phyloP scores from a whole-genome alignment of 2,888 invertebrate genomes.

The Liopterus haemorrhoidalis region DNA sequence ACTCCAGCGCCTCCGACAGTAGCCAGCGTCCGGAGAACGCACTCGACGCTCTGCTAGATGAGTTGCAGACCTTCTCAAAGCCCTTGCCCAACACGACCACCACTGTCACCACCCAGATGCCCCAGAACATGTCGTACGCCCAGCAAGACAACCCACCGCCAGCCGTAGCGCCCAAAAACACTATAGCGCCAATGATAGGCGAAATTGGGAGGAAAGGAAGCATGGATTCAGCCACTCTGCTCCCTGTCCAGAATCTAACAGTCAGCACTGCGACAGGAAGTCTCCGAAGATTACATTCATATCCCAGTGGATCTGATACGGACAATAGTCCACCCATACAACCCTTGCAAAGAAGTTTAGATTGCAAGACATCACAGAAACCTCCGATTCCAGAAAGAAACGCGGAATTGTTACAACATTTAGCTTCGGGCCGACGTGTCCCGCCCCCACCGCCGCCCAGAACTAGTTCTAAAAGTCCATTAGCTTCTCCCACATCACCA shows the following conservation, averaged over 20 bases:
- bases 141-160: conserved; percentile 41
- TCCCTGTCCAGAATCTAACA: conserved; percentile 43
- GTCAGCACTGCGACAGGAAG: conserved; percentile 50
- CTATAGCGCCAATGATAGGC: conserved; percentile 47
- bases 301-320: conserved; percentile 79
- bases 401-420: conserved; percentile 67
- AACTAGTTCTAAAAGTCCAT: conserved; percentile 80
- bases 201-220: conserved; percentile 53
- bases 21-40: conserved; percentile 82
- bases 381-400: conserved; percentile 80
- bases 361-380: conserved; percentile 54
- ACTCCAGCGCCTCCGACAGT: conserved; percentile 49
- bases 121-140: conserved; percentile 41
- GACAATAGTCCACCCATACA: conserved; percentile 72
- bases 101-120: conserved; percentile 36
- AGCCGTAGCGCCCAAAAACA: conserved; percentile 32
- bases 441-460: conserved; percentile 92
- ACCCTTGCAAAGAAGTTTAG: conserved; percentile 46
- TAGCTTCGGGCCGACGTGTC: conserved; percentile 61
- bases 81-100: conserved; percentile 45
- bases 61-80: conserved; percentile 82
- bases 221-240: conserved; percentile 49
- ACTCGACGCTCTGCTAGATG: conserved; percentile 94
- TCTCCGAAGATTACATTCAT: conserved; percentile 72
- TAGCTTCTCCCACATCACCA: conserved; percentile 76